Evolutionary conservation across 2,113 vertebrate genomes (phyloP), one percentile per base, ranked within the genome.

Genomic region (Saguinus imperator): DNA sequence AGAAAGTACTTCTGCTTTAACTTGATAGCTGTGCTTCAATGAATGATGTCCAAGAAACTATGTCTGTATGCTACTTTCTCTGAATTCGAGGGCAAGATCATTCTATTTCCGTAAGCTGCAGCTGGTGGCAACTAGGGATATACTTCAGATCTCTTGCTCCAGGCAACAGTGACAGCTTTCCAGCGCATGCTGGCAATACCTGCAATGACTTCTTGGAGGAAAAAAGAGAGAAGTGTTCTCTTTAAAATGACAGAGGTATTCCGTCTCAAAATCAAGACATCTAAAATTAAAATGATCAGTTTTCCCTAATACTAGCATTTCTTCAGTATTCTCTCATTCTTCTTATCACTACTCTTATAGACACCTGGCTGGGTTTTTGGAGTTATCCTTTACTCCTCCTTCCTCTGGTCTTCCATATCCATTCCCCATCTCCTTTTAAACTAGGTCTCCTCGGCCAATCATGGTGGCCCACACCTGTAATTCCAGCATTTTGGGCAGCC

Each of bases 61-160:
- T 94, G 88, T 83, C 88, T 87, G 83, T 82, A 18, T 40, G 25
- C 93, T 87, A 88, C 93, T 82, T 83, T 95, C 88, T 91, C 92
- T 72, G 82, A 83, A 91, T 96, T 96, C 96, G 95, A 95, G 97
- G 91, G 82, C 86, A 35, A 87, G 95, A 94, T 87, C 73, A 23
- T 97, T 97, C 97, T 97, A 82, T 95, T 97, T 97, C 96, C 97
- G 97, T 96, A 94, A 96, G 86, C 95, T 86, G 88, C 97, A 97
- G 96, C 97, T 96, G 96, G 86, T 94, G 79, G 95, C 96, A 89
- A 94, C 92, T 93, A 83, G 90, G 95, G 92, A 93, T 94, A 81
- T 90, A 92, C 70, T 80, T 72, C 84, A 92, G 88, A 86, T 73
- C 77, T 83, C 73, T 75, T 92, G 96, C 66, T 94, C 90, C 88